Percentiles rank a stretch among this genome's conserved stretches.
Conservation (phyloP, 2,888 invertebrate genomes). For the Pachymerium ferrugineum region DNA sequence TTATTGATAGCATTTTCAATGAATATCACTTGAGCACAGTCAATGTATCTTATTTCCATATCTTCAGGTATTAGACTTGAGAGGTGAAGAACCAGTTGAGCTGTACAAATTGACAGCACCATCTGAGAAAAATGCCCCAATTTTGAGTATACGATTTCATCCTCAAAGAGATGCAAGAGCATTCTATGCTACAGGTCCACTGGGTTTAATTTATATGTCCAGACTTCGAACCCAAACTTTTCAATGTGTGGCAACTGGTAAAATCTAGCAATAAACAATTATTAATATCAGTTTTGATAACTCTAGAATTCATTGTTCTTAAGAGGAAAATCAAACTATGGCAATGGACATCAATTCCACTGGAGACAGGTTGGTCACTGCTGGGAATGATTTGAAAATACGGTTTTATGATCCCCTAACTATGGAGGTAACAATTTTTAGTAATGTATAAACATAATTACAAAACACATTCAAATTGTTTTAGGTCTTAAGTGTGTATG, state of each 20-base stretch:
- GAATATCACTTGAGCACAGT: too few relatives aligned
- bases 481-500: neutral
- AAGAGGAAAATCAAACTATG: neutral
- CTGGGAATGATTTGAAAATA: constrained; percentile 5
- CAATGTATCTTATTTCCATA: too few relatives aligned
- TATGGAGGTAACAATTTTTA: constrained; percentile 4
- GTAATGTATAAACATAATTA: neutral
- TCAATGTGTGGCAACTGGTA: neutral
- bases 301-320: too few relatives aligned
- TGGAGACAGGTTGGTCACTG: neutral
- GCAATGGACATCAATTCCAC: constrained; percentile 16
- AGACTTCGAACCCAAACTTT: neutral
- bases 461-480: neutral
- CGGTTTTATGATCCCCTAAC: constrained; percentile 2
- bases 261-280: neutral
- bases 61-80: neutral
- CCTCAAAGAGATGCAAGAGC: neutral
- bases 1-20: too few relatives aligned
- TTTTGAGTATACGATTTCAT: neutral
- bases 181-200: neutral
- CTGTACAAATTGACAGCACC: neutral
- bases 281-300: too few relatives aligned
- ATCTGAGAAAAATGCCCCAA: neutral
- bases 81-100: neutral
- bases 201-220: constrained; percentile 12